These are phyloP conservation scores for Sebastes taczanowskii DNA, from an alignment of 2,797 vertebrate genomes.

Conservation along the genomic window DNA sequence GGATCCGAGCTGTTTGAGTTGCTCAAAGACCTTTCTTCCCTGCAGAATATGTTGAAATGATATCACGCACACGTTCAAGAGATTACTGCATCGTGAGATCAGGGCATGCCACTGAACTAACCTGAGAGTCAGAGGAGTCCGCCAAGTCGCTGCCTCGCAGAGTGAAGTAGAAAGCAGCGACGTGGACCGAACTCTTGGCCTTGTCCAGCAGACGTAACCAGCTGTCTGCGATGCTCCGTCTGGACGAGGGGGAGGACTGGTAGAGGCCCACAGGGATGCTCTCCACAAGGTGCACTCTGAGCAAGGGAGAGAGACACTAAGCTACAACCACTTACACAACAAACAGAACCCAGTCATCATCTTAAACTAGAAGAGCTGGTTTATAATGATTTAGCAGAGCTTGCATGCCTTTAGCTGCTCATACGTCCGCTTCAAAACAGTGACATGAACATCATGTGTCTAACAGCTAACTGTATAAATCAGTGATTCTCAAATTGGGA, in stretches of 20 bases:
- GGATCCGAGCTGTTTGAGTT: slow-evolving; percentile 72
- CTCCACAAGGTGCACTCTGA: slow-evolving; percentile 82
- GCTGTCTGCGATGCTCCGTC: slow-evolving; percentile 73
- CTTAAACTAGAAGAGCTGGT: not conserved
- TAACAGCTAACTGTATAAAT: not conserved
- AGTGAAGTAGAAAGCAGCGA: slow-evolving; percentile 85
- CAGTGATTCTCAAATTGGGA: too few species aligned
- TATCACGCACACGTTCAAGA: not conserved
- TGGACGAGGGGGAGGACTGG: slow-evolving; percentile 12
- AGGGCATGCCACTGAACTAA: not conserved
- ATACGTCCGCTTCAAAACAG: not conserved
- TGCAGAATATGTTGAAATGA: slow-evolving; percentile 39
- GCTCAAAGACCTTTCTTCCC: slow-evolving; percentile 79
- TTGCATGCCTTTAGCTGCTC: not conserved
- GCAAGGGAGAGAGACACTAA: not conserved
- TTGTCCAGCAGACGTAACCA: slow-evolving; percentile 79
- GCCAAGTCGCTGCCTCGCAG: slow-evolving; percentile 58
- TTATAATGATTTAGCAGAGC: not conserved
- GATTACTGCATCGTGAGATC: not conserved
- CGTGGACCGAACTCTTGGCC: slow-evolving; percentile 78
- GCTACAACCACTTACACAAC: not conserved
- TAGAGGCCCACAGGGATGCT: slow-evolving; percentile 80
- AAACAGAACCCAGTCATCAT: not conserved
- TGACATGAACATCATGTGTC: not conserved
- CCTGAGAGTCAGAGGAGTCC: slow-evolving; percentile 65